Percentiles rank a stretch among this genome's conserved stretches.
Evolutionary conservation across 92 coral and sea anemone species (phyloP).

Genomic region (Parazoanthus atlanticus): DNA sequence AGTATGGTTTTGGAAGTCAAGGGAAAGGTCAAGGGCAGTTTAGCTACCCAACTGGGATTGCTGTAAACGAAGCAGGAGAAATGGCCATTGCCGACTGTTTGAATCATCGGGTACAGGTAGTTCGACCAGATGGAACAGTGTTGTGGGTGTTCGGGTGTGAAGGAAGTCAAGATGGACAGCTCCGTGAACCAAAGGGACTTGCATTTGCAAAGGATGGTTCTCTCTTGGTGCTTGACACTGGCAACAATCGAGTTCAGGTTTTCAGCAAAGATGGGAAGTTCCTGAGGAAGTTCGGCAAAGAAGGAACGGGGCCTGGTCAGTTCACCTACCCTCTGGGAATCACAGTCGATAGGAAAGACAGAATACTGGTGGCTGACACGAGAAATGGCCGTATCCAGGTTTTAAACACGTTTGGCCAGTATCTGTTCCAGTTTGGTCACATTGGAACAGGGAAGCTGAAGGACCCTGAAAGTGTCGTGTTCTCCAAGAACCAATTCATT

Average conservation of each 20-base stretch:
- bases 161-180: conserved; percentile 36
- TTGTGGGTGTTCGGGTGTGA: conserved; percentile 49
- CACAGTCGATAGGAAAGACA: conserved; percentile 42
- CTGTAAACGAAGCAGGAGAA: conserved; percentile 39
- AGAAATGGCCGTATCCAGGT: conserved; percentile 52
- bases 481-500: conserved; percentile 42
- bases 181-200: conserved; percentile 38
- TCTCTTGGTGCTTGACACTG: conserved; percentile 45
- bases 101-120: conserved; percentile 49
- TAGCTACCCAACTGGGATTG: conserved; percentile 43
- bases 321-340: conserved; percentile 48
- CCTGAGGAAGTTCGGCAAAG: conserved; percentile 45
- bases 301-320: conserved; percentile 45
- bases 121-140: conserved; percentile 34
- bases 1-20: conserved; percentile 46
- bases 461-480: conserved; percentile 48
- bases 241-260: conserved; percentile 52
- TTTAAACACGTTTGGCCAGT: conserved; percentile 36
- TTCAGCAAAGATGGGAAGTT: conserved; percentile 42
- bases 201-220: conserved; percentile 56
- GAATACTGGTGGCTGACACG: conserved; percentile 60
- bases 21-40: conserved; percentile 52
- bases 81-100: conserved; percentile 45
- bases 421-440: conserved; percentile 38
- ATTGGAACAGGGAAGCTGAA: conserved; percentile 37